A percentile compares a stretch with the other conserved stretches of the same genome.
phyloP scores from a whole-genome alignment of 2,113 vertebrate species.

The Poeciliopsis occidentalis region DNA sequence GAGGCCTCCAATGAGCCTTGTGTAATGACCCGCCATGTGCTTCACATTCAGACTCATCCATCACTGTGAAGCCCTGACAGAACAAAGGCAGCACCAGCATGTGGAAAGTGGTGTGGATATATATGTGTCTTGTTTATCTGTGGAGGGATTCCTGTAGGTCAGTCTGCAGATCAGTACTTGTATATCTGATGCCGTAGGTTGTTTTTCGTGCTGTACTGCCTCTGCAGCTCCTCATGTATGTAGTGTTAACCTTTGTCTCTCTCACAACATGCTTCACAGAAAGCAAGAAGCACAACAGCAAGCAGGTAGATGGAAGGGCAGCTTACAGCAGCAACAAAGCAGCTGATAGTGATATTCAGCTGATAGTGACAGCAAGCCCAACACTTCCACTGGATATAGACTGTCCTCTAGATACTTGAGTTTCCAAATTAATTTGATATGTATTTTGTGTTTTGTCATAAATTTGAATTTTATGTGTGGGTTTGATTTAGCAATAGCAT shows the following conservation, averaged over 20 bases:
- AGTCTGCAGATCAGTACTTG: rapidly evolving
- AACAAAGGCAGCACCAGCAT: constrained; percentile 51
- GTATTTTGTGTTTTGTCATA: background rate
- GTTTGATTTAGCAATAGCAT: constrained; percentile 8
- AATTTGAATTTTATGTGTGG: constrained; percentile 3
- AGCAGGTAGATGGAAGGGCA: constrained; percentile 25
- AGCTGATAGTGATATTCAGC: constrained; percentile 46
- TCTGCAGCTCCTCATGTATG: constrained; percentile 55
- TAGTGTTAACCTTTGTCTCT: constrained; percentile 75
- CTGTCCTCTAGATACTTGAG: constrained; percentile 10
- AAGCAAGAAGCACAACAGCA: constrained; percentile 33
- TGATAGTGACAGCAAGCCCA: constrained; percentile 46
- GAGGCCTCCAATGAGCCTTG: constrained; percentile 11
- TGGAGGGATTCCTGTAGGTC: background rate
- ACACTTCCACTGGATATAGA: constrained; percentile 36
- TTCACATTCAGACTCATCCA: constrained; percentile 54
- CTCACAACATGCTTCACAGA: constrained; percentile 60
- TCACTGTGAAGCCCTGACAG: constrained; percentile 45
- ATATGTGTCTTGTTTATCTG: constrained; percentile 1
- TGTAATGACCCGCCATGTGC: constrained; percentile 59
- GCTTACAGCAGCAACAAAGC: constrained; percentile 60
- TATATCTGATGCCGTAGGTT: background rate
- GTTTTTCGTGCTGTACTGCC: constrained; percentile 2
- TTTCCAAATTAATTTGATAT: constrained; percentile 48
- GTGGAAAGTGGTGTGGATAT: constrained; percentile 3